These are phyloP conservation scores for Xylocampa areola DNA, from an alignment of 2,888 invertebrate genomes.

Conservation along the genomic window DNA sequence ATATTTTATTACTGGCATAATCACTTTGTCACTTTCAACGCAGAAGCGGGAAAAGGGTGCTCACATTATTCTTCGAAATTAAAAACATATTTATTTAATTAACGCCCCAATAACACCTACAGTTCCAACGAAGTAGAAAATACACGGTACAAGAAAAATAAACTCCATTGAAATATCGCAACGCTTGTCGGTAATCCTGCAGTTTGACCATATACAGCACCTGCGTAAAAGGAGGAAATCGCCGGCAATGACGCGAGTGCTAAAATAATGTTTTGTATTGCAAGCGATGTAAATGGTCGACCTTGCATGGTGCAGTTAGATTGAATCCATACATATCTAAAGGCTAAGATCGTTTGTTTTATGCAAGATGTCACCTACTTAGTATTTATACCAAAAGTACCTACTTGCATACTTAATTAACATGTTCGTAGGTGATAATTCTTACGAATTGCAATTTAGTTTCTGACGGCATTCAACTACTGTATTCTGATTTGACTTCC, in stretches of 20 bases:
- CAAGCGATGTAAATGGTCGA: conserved; percentile 43
- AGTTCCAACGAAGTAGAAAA: conserved; percentile 16
- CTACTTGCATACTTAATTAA: too few species aligned
- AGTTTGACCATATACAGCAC: conserved; percentile 26
- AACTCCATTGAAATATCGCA: conserved; percentile 27
- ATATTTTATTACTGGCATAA: too few species aligned
- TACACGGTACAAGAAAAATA: conserved; percentile 29
- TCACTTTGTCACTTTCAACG: too few species aligned
- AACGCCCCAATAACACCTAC: conserved; percentile 2
- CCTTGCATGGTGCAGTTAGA: conserved; percentile 53
- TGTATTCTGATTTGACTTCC: too few species aligned
- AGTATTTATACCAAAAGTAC: too few species aligned
- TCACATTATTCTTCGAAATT: too few species aligned
- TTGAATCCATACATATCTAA: conserved; percentile 26
- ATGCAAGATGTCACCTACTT: neutral
- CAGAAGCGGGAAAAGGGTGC: too few species aligned
- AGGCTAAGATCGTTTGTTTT: conserved; percentile 12
- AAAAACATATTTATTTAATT: too few species aligned
- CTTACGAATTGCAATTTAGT: too few species aligned
- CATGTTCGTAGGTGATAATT: too few species aligned
- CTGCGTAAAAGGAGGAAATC: conserved; percentile 52
- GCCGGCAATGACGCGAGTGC: conserved; percentile 34
- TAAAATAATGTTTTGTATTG: conserved; percentile 48
- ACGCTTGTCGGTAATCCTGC: conserved; percentile 23
- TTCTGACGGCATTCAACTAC: too few species aligned